Evolutionary conservation across 2,888 invertebrate species (phyloP), one percentile per base, ranked within the genome.

Genomic region (Embidobia sp.): DNA sequence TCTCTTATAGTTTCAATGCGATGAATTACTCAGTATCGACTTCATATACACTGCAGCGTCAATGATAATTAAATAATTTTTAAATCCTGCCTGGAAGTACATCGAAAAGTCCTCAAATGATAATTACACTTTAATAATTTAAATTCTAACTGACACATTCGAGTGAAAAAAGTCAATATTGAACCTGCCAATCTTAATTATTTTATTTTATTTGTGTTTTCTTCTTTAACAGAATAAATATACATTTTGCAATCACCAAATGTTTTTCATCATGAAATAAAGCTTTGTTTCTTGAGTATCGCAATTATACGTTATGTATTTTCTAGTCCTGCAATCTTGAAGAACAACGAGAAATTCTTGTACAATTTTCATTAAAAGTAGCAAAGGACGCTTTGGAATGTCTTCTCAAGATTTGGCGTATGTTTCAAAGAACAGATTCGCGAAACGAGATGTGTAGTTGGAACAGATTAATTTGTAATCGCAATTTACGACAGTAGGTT

Each of bases 291-390:
- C 18, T 48, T 37, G 29, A 63, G 40, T 18, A 37, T 37, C 31
- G 49, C 19, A 53, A 64, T 44, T 64, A 48, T 57, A 37, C 11
- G 40, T 40, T 37, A 57, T 57, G 37, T 48, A 31, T 67, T 67
- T 57, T 57, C 26, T 49, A 29, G 27, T 49, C 49, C 31, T 63
- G 40, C 35, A 55, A 53, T 35, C 48, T 29, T 37, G 15, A 27
- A 10, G 5, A 57, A 67, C 37, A 67, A 55, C 40, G 40, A 40
- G 37, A 57, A 57, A 67, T 48, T 67, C 48, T 48, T 49, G 27
- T 10, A 48, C 40, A 48, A 67, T 57, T 67, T 67, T 67, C 67
- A 67, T 67, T 48, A 67, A 67, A 67, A 67, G 57, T 49, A 57
- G 35, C 31, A 37, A 48, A 57, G 67, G 26, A 64, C 22, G 55